Base-by-base conservation (phyloP, 1,140 invertebrate genomes). In the Zaprionus kolodkinae region DNA sequence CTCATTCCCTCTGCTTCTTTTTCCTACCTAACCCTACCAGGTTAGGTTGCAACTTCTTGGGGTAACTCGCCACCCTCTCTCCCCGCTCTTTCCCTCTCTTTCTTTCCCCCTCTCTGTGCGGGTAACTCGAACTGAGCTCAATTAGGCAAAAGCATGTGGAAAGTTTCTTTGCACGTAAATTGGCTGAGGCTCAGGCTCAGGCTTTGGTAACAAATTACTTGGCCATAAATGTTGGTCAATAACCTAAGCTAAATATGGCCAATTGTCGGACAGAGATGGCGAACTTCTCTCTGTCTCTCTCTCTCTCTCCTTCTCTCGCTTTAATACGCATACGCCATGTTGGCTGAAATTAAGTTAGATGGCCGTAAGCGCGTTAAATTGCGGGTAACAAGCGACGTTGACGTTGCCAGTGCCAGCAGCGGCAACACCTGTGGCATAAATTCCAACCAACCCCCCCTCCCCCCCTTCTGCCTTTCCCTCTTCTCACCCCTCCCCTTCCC, bases 351-450 rank as follows among this genome's bases (percentile, higher is more conserved):
- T 43, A 72, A 72, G 64, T 65, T 68, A 74, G 69, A 45, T 72
- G 57, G 48, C 50, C 54, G 45, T 55, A 81, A 86, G 76, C 67
- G 72, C 66, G 76, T 79, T 88, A 83, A 77, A 79, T 86, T 87
- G 68, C 50, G 79, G 69, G 25, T 73, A 70, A 78, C 52, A 70
- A 75, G 64, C 27, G 63, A 66, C n/a, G 55, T 35, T 36, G 61
- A 43, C 50, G 25, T 10, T 33, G 35, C 38, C 33, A 10, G n/a
- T 15, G n/a, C 7, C 12, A n/a, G 33, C 30, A 6, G 12, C 25
- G n/a, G 54, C 75, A 55, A 81, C 79, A 87, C 83, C 83, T 87
- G 84, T 87, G 72, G 83, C 83, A 87, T 83, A 83, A 70, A 86
- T 83, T 84, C 56, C 38, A 33, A n/a, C 35, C 9, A n/a, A n/a